Percentiles rank a stretch among this genome's conserved stretches.
Evolutionary conservation across 53 echinoderm and acorn worm genomes (phyloP).

Genomic region (Glandiceps talaboti): DNA sequence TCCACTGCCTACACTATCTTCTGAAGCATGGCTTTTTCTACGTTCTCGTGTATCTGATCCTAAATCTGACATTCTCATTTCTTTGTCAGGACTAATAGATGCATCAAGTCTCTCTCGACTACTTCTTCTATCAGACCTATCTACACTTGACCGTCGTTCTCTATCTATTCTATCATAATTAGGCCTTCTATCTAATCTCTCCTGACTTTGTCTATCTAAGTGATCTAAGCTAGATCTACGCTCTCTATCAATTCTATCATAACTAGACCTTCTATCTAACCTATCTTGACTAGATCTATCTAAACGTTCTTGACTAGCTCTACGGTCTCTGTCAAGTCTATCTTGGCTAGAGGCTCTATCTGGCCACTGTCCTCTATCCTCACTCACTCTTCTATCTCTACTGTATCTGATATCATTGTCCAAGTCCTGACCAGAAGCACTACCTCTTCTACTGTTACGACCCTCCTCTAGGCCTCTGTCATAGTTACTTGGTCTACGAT

Average conservation of each 20-base stretch:
- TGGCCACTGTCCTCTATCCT: not conserved
- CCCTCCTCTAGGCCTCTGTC: not conserved
- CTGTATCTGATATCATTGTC: not conserved
- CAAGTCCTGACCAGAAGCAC: not conserved
- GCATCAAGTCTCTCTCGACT: too few species aligned
- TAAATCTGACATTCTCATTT: not conserved
- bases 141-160: too few species aligned
- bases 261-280: not conserved
- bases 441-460: not conserved
- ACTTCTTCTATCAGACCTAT: too few species aligned
- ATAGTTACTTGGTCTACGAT: not conserved
- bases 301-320: not conserved
- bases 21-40: not conserved
- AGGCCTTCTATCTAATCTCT: not conserved
- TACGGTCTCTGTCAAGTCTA: not conserved
- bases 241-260: not conserved
- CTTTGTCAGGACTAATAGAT: not conserved
- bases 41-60: not conserved
- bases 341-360: not conserved
- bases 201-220: not conserved
- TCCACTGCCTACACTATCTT: not conserved
- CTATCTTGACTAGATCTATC: not conserved
- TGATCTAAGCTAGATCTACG: not conserved
- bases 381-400: not conserved
- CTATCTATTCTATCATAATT: not conserved